Conservation (phyloP, 2,113 vertebrate genomes). For the Halcyon senegalensis region DNA sequence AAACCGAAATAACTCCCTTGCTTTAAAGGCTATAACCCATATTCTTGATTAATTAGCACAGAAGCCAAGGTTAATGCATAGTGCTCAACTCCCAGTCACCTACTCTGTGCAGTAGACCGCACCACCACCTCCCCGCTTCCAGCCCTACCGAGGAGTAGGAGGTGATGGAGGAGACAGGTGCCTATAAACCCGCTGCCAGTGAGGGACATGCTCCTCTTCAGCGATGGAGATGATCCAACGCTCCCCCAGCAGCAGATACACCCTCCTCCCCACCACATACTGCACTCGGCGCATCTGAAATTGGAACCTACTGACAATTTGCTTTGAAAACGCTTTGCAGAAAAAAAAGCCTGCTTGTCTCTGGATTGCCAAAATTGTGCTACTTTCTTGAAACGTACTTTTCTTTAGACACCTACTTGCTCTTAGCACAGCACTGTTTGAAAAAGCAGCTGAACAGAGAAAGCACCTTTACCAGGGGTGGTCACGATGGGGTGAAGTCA, state of each 20-base stretch:
- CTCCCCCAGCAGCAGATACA: neutral
- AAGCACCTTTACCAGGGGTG: neutral
- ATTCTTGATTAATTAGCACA: slow-evolving; percentile 39
- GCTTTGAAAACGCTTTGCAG: neutral
- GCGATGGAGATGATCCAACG: neutral
- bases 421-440: neutral
- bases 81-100: neutral
- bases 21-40: slow-evolving; percentile 37
- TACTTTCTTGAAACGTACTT: neutral
- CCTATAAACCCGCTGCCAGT: neutral
- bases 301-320: neutral
- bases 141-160: neutral
- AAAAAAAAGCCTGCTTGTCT: neutral
- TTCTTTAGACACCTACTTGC: slow-evolving; percentile 33
- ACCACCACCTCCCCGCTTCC: neutral
- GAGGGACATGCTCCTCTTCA: neutral
- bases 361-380: slow-evolving; percentile 1
- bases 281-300: neutral
- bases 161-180: slow-evolving; percentile 4
- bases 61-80: slow-evolving; percentile 16
- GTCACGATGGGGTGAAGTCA: neutral
- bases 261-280: neutral
- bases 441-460: neutral
- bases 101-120: neutral
- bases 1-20: neutral